Conservation (phyloP, 2,888 invertebrate species). For the Polylopha cassiicola region DNA sequence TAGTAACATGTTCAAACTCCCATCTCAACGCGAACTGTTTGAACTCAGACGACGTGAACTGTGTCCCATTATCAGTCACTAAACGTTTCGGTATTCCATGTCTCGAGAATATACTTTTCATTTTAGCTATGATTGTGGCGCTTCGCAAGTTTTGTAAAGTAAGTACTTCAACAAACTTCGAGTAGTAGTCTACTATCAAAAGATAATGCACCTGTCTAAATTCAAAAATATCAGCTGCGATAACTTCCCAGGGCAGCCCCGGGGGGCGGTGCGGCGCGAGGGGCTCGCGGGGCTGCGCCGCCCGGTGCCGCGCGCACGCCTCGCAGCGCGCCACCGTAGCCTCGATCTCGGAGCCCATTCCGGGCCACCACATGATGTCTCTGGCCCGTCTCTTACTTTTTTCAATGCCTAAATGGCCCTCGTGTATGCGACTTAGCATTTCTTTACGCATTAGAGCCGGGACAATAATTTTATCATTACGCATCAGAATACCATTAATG, state of each 20-base stretch:
- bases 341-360: conserved; percentile 24
- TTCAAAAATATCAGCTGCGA: not conserved
- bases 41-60: not conserved
- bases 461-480: not conserved
- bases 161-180: not conserved
- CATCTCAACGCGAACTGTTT: not conserved
- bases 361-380: conserved; percentile 25
- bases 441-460: not conserved
- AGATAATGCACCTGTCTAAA: not conserved
- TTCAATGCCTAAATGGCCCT: conserved; percentile 22
- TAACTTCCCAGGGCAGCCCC: not conserved
- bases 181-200: conserved; percentile 4
- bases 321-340: conserved; percentile 18
- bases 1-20: not conserved
- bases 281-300: conserved; percentile 23
- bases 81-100: not conserved
- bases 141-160: not conserved
- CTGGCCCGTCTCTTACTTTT: conserved; percentile 23
- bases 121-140: not conserved
- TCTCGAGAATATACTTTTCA: not conserved
- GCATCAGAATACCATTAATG: not conserved
- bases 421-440: not conserved
- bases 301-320: conserved; percentile 23
- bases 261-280: conserved; percentile 21
- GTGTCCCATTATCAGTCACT: not conserved